These are phyloP conservation scores for Drosophila ananassae DNA, from an alignment of 1,140 invertebrate genomes.

Conservation along the genomic window DNA sequence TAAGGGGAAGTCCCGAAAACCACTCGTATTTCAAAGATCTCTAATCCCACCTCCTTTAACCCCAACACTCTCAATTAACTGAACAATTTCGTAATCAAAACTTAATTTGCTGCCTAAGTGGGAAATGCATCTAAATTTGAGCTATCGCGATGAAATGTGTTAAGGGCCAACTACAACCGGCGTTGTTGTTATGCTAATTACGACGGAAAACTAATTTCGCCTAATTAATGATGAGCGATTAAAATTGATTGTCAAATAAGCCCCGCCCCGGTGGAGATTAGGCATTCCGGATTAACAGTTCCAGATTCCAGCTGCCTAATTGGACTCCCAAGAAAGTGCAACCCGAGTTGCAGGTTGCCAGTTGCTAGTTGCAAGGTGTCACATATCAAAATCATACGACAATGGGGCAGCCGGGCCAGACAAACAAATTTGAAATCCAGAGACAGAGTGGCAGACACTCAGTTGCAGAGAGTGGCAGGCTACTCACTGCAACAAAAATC, in stretches of 20 bases:
- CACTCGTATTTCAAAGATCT: neutral
- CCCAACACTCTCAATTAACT: constrained; percentile 8
- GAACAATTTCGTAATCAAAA: constrained; percentile 34
- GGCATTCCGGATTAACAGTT: constrained; percentile 2
- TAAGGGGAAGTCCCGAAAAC: too few relatives aligned
- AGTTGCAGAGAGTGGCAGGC: neutral
- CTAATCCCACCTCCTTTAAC: neutral
- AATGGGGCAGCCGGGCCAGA: constrained; percentile 17
- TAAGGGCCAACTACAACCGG: constrained; percentile 5
- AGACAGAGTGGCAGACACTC: constrained; percentile 33
- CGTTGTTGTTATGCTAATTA: constrained; percentile 59
- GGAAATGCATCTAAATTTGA: constrained; percentile 46
- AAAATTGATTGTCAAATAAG: constrained; percentile 46
- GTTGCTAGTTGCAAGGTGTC: constrained; percentile 29
- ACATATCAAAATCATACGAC: constrained; percentile 37
- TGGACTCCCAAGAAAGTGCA: constrained; percentile 35
- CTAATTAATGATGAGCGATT: constrained; percentile 77
- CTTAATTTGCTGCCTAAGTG: neutral
- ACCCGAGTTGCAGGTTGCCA: constrained; percentile 1
- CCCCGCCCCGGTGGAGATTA: constrained; percentile 33
- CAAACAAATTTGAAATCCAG: constrained; percentile 27
- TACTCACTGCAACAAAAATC: constrained; percentile 3
- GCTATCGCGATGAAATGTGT: constrained; percentile 61
- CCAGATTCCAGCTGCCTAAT: constrained; percentile 30
- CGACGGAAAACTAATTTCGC: constrained; percentile 49